phyloP scores from a whole-genome alignment of 1,140 invertebrate species.

The Drosophila quadrilineata region DNA sequence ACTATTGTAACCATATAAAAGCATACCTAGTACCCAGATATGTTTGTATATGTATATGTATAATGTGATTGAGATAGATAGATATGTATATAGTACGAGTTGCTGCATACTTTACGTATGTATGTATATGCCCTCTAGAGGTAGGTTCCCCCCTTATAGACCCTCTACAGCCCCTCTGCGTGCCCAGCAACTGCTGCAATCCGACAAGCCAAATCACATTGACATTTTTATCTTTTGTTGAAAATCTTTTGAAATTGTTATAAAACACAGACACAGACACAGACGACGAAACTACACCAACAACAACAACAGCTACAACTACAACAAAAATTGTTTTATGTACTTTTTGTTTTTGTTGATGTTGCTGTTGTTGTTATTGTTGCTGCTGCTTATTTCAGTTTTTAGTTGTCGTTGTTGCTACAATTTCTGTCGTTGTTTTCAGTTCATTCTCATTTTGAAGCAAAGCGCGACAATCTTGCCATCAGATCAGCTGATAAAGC shows the following conservation, averaged over 20 bases:
- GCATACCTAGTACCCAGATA: background rate
- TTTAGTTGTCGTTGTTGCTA: constrained; percentile 38
- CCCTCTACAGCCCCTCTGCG: background rate
- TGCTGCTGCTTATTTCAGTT: constrained; percentile 31
- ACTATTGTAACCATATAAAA: constrained; percentile 20
- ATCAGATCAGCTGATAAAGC: constrained; percentile 79
- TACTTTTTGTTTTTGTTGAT: constrained; percentile 30
- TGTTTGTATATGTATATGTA: background rate
- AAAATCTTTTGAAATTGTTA: constrained; percentile 77
- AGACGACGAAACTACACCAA: constrained; percentile 35
- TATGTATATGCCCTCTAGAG: background rate
- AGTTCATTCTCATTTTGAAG: constrained; percentile 71
- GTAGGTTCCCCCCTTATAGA: too few relatives aligned
- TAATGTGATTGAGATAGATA: background rate
- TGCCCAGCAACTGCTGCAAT: constrained; percentile 32
- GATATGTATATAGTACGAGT: constrained; percentile 13
- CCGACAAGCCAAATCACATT: constrained; percentile 76
- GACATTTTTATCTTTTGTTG: constrained; percentile 74
- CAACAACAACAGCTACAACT: constrained; percentile 21
- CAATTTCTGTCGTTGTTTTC: constrained; percentile 64
- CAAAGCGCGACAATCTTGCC: constrained; percentile 78
- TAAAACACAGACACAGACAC: constrained; percentile 70
- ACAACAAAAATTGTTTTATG: constrained; percentile 48
- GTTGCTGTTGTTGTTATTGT: constrained; percentile 24
- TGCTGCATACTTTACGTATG: constrained; percentile 3